Evolutionary conservation across 2,888 invertebrate genomes (phyloP), one percentile per base, ranked within the genome.

Genomic region (Dromius quadrimaculatus): DNA sequence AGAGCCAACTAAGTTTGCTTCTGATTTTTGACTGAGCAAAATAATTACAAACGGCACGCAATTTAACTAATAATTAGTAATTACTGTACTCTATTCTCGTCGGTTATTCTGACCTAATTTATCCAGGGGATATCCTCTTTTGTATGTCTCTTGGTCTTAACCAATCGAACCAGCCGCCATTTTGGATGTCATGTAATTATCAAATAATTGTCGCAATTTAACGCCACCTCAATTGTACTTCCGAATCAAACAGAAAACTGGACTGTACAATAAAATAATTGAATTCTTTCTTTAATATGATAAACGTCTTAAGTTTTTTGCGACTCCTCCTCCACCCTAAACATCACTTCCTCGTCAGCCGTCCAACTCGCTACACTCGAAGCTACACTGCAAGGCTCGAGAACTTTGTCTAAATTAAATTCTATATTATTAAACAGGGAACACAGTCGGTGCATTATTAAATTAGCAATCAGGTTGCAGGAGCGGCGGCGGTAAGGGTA

Each of bases 381-480:
- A 9, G 43, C 43, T 41, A 22, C 22, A 62, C 15, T 41, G 43
- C 6, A 23, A 20, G 50, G 20, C 23, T 54, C 50, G 61, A 70
- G 70, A 70, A 70, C 70, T 70, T 70, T 70, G 70, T 70, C 70
- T 70, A 70, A 70, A 70, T 70, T 70, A 70, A 70, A 70, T 70
- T 70, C 70, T 70, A 70, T 70, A 70, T 70, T 70, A 81, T 79
- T 80, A 81, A 80, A 81, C 81, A 80, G 70, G 50, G 70, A 70
- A 70, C 70, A 70, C 70, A 70, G 70, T 70, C 70, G 70, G 70
- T 70, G 70, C 81, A 80, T 81, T 81, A 82, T 82, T 81, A 81
- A 82, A 82, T 81, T 82, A 82, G 81, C 81, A 81, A 82, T 80
- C 79, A 79, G 79, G 73, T 72, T 75, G 75, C 74, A 73, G 73